Percentiles rank a stretch among this genome's conserved stretches.
These are phyloP conservation scores for Sebastes taczanowskii DNA, from an alignment of 2,797 vertebrate genomes.

Conservation along the genomic window DNA sequence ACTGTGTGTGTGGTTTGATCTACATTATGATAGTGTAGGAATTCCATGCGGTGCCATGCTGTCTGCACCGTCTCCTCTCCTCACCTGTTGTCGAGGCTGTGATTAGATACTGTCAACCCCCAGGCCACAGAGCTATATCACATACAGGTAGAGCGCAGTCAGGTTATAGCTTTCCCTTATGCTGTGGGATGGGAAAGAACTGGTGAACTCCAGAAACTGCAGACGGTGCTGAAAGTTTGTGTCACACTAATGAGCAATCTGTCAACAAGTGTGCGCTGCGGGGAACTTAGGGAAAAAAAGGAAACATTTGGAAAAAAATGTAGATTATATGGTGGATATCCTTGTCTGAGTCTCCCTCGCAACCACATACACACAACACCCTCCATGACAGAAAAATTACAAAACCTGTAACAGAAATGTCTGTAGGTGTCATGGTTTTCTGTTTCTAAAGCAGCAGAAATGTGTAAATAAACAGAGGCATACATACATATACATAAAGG, in stretches of 20 bases:
- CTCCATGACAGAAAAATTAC: neutral
- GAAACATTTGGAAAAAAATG: constrained; percentile 34
- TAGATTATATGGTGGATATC: constrained; percentile 51
- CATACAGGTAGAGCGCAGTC: constrained; percentile 61
- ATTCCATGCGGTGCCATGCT: constrained; percentile 72
- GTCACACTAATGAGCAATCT: constrained; percentile 74
- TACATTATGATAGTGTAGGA: constrained; percentile 56
- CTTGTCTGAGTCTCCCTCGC: constrained; percentile 11
- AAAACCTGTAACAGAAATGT: neutral
- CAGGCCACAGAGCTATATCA: constrained; percentile 57
- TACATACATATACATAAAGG: no score
- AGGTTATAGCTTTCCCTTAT: constrained; percentile 35
- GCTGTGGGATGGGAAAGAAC: constrained; percentile 42
- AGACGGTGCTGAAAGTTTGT: constrained; percentile 73
- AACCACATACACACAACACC: neutral
- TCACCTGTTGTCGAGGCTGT: constrained; percentile 71
- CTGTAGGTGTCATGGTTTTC: neutral
- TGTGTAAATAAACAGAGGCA: no score
- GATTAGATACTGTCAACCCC: constrained; percentile 76
- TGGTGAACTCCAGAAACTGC: constrained; percentile 57
- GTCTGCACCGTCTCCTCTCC: constrained; percentile 66
- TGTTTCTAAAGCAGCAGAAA: neutral
- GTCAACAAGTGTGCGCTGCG: constrained; percentile 64
- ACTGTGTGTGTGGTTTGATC: constrained; percentile 59
- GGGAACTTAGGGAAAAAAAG: constrained; percentile 26